These are phyloP conservation scores for Anoplius nigerrimus DNA, from an alignment of 2,888 invertebrate species.

Conservation along the genomic window DNA sequence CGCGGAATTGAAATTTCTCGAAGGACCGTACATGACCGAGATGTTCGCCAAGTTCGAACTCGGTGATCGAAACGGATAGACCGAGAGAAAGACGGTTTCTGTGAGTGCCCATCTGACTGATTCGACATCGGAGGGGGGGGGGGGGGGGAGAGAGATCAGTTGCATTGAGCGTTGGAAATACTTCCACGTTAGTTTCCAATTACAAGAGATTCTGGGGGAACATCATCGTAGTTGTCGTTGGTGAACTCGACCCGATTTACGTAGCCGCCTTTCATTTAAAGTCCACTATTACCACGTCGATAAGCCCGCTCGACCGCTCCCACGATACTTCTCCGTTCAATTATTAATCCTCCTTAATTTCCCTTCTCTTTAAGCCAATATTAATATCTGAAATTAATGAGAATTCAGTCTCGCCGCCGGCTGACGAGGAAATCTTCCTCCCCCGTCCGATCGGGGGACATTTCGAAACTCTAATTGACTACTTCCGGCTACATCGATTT, in stretches of 20 bases:
- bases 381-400: background rate
- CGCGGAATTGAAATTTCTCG: conserved; percentile 43
- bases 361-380: conserved; percentile 11
- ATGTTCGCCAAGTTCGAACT: conserved; percentile 5
- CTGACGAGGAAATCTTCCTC: too few relatives aligned
- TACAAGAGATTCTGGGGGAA: conserved; percentile 13
- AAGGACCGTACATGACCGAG: conserved; percentile 16
- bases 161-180: conserved; percentile 12
- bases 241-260: conserved; percentile 15
- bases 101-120: too few relatives aligned
- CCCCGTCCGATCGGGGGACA: too few relatives aligned
- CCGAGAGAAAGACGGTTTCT: too few relatives aligned
- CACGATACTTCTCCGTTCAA: conserved; percentile 13
- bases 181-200: conserved; percentile 34
- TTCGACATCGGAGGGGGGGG: background rate
- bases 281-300: conserved; percentile 24
- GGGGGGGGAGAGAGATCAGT: conserved; percentile 5
- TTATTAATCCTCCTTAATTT: conserved; percentile 38
- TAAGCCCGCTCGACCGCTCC: conserved; percentile 6
- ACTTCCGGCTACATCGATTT: too few relatives aligned
- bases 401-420: background rate
- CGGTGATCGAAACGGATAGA: too few relatives aligned
- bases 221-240: background rate
- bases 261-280: conserved; percentile 6
- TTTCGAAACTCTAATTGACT: too few relatives aligned